phyloP scores from a whole-genome alignment of 2,888 invertebrate species.

The Neocrepidodera transversa region DNA sequence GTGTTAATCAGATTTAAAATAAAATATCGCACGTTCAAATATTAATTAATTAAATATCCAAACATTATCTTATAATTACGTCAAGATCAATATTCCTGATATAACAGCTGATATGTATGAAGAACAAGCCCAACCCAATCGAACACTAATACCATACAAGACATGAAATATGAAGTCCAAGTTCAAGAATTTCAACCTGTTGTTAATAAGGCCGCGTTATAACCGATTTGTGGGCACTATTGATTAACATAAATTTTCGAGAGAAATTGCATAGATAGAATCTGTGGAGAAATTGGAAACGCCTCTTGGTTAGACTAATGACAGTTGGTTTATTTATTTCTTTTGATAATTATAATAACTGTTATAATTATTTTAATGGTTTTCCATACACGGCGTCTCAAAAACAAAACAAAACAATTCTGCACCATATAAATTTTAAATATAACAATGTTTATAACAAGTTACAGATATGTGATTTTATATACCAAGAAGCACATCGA shows the following conservation, averaged over 20 bases:
- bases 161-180: slow-evolving; percentile 3
- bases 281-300: slow-evolving; percentile 7
- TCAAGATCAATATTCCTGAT: not conserved
- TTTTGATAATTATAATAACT: too few species aligned
- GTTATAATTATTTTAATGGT: too few species aligned
- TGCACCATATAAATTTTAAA: too few species aligned
- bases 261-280: not conserved
- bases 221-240: slow-evolving; percentile 9
- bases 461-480: too few species aligned
- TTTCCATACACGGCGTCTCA: too few species aligned
- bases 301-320: too few species aligned
- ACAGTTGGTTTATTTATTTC: too few species aligned
- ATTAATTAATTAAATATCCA: not conserved
- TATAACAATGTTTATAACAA: too few species aligned
- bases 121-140: slow-evolving; percentile 3
- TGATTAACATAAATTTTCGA: slow-evolving; percentile 9
- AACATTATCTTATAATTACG: not conserved
- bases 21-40: too few species aligned
- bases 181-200: slow-evolving; percentile 1
- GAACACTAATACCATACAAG: not conserved
- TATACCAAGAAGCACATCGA: too few species aligned
- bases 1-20: too few species aligned
- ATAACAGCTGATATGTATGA: not conserved
- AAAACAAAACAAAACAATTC: too few species aligned
- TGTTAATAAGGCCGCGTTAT: not conserved